Conservation (phyloP, 2,888 invertebrate species). For the Dolomedes plantarius region DNA sequence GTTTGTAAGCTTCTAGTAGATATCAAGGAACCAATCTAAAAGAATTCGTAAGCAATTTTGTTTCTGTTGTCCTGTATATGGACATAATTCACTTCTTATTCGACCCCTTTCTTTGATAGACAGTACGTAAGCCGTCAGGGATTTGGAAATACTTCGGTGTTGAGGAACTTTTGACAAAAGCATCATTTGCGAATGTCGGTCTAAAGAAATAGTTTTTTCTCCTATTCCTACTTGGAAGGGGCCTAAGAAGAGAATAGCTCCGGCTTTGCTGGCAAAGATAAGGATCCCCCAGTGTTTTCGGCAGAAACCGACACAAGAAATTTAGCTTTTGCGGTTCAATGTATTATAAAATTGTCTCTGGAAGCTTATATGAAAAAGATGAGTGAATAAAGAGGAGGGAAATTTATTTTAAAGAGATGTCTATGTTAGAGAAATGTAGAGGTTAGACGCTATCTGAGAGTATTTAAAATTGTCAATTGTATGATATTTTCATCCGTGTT, state of each 20-base stretch:
- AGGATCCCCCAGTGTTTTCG: constrained; percentile 15
- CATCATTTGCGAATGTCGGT: constrained; percentile 33
- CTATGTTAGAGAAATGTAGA: too few relatives aligned
- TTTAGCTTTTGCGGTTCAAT: constrained; percentile 24
- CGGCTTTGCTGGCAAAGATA: constrained; percentile 9
- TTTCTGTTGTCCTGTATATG: too few relatives aligned
- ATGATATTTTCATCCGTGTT: too few relatives aligned
- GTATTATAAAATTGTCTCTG: constrained; percentile 23
- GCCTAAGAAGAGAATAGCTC: neutral
- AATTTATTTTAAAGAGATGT: too few relatives aligned
- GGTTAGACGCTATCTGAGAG: too few relatives aligned
- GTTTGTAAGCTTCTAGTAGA: too few relatives aligned
- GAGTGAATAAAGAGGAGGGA: neutral
- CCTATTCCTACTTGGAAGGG: neutral
- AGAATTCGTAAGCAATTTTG: too few relatives aligned
- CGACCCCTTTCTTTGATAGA: constrained; percentile 38
- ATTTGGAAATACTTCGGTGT: constrained; percentile 20
- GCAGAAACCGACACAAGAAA: constrained; percentile 27
- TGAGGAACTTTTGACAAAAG: constrained; percentile 44
- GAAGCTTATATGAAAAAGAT: neutral
- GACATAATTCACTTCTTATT: constrained; percentile 24
- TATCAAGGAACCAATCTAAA: too few relatives aligned
- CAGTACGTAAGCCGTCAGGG: constrained; percentile 37
- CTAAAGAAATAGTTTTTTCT: neutral
- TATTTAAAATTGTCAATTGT: too few relatives aligned